Evolutionary conservation across 2,888 invertebrate species (phyloP).

Genomic region (Lymantria monacha): DNA sequence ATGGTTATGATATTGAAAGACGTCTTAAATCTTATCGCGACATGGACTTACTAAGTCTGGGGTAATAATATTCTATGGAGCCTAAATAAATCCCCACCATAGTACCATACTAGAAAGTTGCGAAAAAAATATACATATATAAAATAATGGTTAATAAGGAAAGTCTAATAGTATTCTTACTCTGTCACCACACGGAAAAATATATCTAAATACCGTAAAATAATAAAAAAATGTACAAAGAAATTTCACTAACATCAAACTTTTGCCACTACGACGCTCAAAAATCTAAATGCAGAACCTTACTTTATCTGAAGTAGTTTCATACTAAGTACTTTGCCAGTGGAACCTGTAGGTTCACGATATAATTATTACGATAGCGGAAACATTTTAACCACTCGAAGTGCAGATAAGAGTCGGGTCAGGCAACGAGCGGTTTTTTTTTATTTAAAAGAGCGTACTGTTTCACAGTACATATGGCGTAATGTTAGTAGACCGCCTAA

Average conservation of each 20-base stretch:
- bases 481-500: no score
- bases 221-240: not conserved
- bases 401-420: constrained; percentile 42
- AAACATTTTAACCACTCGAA: constrained; percentile 50
- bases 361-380: constrained; percentile 66
- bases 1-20: no score
- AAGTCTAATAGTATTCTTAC: no score
- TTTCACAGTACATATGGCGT: no score
- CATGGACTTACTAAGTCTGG: no score
- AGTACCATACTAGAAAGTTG: no score
- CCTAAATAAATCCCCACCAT: no score
- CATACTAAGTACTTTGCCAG: constrained; percentile 3
- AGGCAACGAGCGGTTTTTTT: constrained; percentile 32
- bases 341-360: constrained; percentile 44
- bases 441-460: not conserved
- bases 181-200: no score
- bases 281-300: not conserved
- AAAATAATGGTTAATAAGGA: no score
- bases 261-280: not conserved
- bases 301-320: not conserved
- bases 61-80: no score
- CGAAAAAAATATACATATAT: no score
- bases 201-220: not conserved
- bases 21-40: no score
- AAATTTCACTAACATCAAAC: not conserved